These are phyloP conservation scores for Caligus rogercresseyi DNA, from an alignment of 1,140 invertebrate species.

Conservation along the genomic window DNA sequence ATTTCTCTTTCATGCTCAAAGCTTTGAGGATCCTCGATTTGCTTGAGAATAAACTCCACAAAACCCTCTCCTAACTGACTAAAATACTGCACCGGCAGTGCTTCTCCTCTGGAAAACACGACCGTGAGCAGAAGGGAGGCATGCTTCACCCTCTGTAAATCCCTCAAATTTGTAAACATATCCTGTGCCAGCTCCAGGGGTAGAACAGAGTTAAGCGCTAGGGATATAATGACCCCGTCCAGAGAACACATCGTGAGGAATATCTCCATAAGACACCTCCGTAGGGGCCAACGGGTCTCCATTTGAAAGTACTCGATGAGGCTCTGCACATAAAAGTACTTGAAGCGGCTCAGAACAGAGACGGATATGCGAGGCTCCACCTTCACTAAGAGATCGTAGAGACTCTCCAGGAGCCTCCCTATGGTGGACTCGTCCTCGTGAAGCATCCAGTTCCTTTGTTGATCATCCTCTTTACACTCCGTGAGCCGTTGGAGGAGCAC, in stretches of 20 bases:
- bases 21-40: slow-evolving; percentile 8
- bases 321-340: slow-evolving; percentile 16
- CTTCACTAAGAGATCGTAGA: slow-evolving; percentile 3
- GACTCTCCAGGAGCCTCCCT: neutral
- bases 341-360: slow-evolving; percentile 11
- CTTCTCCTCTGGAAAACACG: slow-evolving; percentile 10
- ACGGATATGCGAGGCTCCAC: neutral
- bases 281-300: slow-evolving; percentile 14
- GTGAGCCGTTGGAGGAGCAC: slow-evolving; percentile 1
- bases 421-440: slow-evolving; percentile 14
- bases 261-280: slow-evolving; percentile 3
- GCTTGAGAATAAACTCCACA: slow-evolving; percentile 2
- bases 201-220: slow-evolving; percentile 18
- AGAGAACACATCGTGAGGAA: slow-evolving; percentile 8
- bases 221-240: slow-evolving; percentile 15
- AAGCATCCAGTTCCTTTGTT: slow-evolving; percentile 20
- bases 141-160: neutral
- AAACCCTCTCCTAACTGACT: slow-evolving; percentile 9
- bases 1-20: slow-evolving; percentile 1
- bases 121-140: slow-evolving; percentile 8
- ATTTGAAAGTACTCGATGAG: slow-evolving; percentile 20
- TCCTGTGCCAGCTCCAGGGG: slow-evolving; percentile 19
- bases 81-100: slow-evolving; percentile 18
- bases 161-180: neutral
- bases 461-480: slow-evolving; percentile 12